Evolutionary conservation across 1,140 invertebrate genomes (phyloP), one percentile per base, ranked within the genome.

Genomic region (Lithobius niger): DNA sequence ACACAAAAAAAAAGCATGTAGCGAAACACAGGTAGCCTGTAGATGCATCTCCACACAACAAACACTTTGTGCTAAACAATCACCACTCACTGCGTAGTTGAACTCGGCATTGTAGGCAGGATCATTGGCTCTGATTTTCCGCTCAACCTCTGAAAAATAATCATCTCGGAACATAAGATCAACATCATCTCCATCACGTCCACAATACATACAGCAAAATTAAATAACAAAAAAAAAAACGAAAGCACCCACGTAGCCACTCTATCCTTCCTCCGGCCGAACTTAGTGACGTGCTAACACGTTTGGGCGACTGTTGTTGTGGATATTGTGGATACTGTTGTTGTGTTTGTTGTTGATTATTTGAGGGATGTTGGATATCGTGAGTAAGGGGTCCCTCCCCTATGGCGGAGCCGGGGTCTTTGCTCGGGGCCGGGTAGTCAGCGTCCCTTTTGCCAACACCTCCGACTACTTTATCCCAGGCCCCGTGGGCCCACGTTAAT

Each of bases 111-210:
- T 99, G 73, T 84, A 95, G 67, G 83, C 81, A 68, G 86, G 82
- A 76, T 97, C 88, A 73, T 97, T 98, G 63, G 92, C 91, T 75
- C 83, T 84, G 67, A 98, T 96, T 77, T 83, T 80, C 75, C 95
- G 82, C 78, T 95, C 88, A 75, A 86, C 82, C 75, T 90, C 88
- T 92, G 81, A 60, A 85, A 83, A 75, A 74, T 69, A 69, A 71
- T 69, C 63, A 50, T 18, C 13, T 47, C 19, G 44, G 22, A 47
- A 47, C 6, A 47, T 47, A 47, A 47, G 19, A 10, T 10, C 19
- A 47, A 47, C 15, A 47, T 10, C 44, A 47, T 15, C 19, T 47
- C 22, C 6, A 19, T 10, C 6, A 22, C 10, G 19, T 10, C 10
- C 13, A 47, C 15, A 47, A 47, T 10, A 19, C 19, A 45, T 4